Conservation (phyloP, 2,888 invertebrate species). For the Crematogaster levior region DNA sequence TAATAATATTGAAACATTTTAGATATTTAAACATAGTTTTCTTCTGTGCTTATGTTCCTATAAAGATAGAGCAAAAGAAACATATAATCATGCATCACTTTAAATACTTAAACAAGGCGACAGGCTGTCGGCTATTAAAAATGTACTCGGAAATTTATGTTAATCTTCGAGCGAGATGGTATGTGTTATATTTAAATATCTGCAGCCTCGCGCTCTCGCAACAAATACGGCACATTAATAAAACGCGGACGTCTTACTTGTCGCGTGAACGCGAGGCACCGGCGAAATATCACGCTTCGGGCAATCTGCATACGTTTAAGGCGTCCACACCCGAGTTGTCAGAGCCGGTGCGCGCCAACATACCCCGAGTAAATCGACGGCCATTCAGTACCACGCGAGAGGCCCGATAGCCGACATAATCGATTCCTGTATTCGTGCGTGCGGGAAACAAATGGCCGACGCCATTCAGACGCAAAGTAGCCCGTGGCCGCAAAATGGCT, state of each 20-base stretch:
- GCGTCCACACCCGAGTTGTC: slow-evolving; percentile 52
- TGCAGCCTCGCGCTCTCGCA: slow-evolving; percentile 30
- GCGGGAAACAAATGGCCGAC: slow-evolving; percentile 52
- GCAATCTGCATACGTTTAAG: slow-evolving; percentile 55
- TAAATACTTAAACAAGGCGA: slow-evolving; percentile 37
- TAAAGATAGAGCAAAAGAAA: not conserved
- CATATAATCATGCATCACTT: slow-evolving; percentile 21
- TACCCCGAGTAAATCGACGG: slow-evolving; percentile 50
- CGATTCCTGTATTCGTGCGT: slow-evolving; percentile 54
- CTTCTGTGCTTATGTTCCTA: not conserved
- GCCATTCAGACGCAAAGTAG: slow-evolving; percentile 52
- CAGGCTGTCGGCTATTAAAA: slow-evolving; percentile 29
- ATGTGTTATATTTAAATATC: slow-evolving; percentile 46
- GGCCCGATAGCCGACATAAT: slow-evolving; percentile 51
- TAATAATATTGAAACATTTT: too few relatives aligned
- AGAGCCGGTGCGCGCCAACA: slow-evolving; percentile 50
- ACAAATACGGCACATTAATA: slow-evolving; percentile 50
- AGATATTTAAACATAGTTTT: not conserved
- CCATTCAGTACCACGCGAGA: slow-evolving; percentile 49
- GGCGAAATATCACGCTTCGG: slow-evolving; percentile 51
- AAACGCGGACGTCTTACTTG: slow-evolving; percentile 53
- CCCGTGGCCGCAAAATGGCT: slow-evolving; percentile 48
- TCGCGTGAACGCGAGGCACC: slow-evolving; percentile 47
- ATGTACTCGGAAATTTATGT: slow-evolving; percentile 37
- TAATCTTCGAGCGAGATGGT: slow-evolving; percentile 35